These are phyloP conservation scores for Polypterus bichir DNA, from an alignment of 2,113 vertebrate genomes.

Conservation along the genomic window DNA sequence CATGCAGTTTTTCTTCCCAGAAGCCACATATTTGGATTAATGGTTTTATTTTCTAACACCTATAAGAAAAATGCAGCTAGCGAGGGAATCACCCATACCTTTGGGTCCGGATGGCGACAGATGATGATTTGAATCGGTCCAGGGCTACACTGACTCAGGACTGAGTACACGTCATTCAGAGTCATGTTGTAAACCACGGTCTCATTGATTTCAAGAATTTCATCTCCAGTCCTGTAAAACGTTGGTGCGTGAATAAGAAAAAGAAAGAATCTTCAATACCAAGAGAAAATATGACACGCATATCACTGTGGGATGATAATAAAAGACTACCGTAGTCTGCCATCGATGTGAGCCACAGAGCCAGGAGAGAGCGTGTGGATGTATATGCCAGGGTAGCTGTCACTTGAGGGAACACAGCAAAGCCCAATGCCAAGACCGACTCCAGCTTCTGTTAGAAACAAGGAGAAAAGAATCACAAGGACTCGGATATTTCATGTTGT, in stretches of 20 bases:
- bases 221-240: slow-evolving; percentile 69
- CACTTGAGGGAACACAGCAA: slow-evolving; percentile 69
- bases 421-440: slow-evolving; percentile 84
- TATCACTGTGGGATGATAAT: background rate
- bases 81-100: slow-evolving; percentile 44
- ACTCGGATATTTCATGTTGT: background rate
- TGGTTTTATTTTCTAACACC: too few relatives aligned
- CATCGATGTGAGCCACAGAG: slow-evolving; percentile 83
- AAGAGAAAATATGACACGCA: background rate
- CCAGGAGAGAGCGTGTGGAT: slow-evolving; percentile 83
- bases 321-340: slow-evolving; percentile 57
- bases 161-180: slow-evolving; percentile 71
- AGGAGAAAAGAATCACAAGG: background rate
- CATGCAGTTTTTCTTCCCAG: too few relatives aligned
- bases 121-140: slow-evolving; percentile 73
- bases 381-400: slow-evolving; percentile 71
- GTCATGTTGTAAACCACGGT: slow-evolving; percentile 66
- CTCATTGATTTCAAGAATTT: slow-evolving; percentile 79
- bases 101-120: slow-evolving; percentile 79
- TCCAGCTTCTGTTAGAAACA: slow-evolving; percentile 59
- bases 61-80: too few relatives aligned
- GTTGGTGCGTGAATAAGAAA: background rate
- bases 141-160: slow-evolving; percentile 71
- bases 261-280: background rate
- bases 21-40: too few relatives aligned